Evolutionary conservation across 2,113 vertebrate species (phyloP).

Genomic region (Trogon melanurus): DNA sequence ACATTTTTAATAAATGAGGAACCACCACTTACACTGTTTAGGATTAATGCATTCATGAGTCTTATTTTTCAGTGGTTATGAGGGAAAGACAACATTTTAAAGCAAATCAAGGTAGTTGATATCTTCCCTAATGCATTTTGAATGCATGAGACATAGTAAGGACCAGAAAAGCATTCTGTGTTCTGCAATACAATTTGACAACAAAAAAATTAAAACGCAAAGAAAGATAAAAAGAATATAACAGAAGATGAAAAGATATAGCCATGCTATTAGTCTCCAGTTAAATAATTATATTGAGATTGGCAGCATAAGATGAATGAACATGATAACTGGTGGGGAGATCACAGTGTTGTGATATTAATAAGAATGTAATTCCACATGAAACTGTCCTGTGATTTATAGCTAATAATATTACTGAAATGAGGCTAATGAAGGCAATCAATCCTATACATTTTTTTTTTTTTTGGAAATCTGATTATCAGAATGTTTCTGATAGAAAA

Average conservation of each 20-base stretch:
- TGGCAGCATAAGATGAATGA: background rate
- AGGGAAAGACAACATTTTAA: constrained; percentile 5
- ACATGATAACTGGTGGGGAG: background rate
- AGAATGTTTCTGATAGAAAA: constrained; percentile 18
- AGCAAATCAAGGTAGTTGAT: background rate
- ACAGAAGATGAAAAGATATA: background rate
- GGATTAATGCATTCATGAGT: constrained; percentile 3
- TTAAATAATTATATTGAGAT: background rate
- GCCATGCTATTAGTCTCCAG: background rate
- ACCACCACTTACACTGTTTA: background rate
- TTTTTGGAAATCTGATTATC: constrained; percentile 11
- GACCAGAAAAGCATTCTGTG: background rate
- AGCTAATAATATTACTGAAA: constrained; percentile 52
- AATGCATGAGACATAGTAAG: background rate
- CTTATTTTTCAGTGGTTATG: background rate
- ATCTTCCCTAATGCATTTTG: constrained; percentile 29
- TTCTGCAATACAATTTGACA: background rate
- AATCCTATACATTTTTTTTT: background rate
- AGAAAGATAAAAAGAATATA: background rate
- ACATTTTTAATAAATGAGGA: background rate
- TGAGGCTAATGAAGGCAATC: constrained; percentile 49
- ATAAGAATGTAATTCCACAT: constrained; percentile 17
- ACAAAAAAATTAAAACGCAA: background rate
- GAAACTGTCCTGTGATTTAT: constrained; percentile 46
- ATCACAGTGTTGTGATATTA: constrained; percentile 23